Conservation (phyloP, 1,140 invertebrate species). For the Tetramorium parvispinum region DNA sequence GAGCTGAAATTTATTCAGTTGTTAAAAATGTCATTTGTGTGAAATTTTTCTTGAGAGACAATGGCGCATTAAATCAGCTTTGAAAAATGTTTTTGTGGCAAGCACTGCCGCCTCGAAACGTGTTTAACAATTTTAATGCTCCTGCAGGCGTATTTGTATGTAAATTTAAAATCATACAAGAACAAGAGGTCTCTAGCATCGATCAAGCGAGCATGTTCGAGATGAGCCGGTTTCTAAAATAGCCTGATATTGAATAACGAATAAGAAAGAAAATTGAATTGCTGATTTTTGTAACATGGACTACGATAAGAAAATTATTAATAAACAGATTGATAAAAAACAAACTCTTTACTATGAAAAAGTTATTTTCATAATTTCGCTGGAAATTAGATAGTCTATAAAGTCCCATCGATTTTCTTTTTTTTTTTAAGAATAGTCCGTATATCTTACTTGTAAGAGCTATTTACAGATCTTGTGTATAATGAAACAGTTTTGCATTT, state of each 20-base stretch:
- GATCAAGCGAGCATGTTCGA: not conserved
- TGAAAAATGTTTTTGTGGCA: conserved; percentile 65
- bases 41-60: conserved; percentile 56
- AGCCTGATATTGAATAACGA: not conserved
- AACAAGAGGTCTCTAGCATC: not conserved
- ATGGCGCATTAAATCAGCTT: conserved; percentile 61
- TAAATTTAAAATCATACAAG: conserved; percentile 57
- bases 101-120: conserved; percentile 26
- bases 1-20: not conserved
- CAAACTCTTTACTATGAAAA: not conserved
- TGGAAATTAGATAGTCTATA: not conserved
- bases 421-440: not conserved
- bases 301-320: not conserved
- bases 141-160: conserved; percentile 69
- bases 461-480: not conserved
- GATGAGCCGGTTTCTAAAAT: not conserved
- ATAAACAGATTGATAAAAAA: not conserved
- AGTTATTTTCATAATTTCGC: not conserved
- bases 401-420: not conserved
- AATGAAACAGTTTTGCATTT: not conserved
- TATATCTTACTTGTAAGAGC: not conserved
- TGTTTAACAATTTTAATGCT: conserved; percentile 73
- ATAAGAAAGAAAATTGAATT: not conserved
- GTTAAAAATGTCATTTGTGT: not conserved
- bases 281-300: not conserved